These are phyloP conservation scores for Harmothoe impar DNA, from an alignment of 2,888 invertebrate genomes.

Conservation along the genomic window DNA sequence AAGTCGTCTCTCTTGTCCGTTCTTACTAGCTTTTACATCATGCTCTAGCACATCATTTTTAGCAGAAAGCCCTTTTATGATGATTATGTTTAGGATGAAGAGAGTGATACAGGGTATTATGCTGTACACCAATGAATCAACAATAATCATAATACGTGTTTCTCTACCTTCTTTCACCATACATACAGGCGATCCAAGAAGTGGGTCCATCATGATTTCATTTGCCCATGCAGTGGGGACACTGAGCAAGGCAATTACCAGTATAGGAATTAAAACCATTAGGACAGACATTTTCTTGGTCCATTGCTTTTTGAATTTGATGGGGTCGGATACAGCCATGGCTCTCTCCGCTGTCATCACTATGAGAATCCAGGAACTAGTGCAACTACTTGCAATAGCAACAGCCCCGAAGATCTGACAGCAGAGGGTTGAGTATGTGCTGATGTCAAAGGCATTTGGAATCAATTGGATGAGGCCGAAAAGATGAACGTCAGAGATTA, in stretches of 20 bases:
- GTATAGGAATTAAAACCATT: background rate
- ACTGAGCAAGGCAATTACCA: background rate
- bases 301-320: background rate
- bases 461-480: background rate
- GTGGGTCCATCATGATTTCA: background rate
- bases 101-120: background rate
- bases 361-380: background rate
- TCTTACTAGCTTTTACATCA: background rate
- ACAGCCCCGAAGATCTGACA: background rate
- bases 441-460: background rate
- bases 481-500: background rate
- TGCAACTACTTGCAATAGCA: background rate
- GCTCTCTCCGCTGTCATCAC: background rate
- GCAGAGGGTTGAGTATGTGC: background rate
- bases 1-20: background rate
- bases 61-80: background rate
- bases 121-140: background rate
- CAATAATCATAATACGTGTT: no score
- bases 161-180: background rate
- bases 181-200: background rate
- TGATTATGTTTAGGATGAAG: background rate
- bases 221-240: background rate
- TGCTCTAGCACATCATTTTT: background rate
- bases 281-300: background rate
- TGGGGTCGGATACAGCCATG: background rate